Evolutionary conservation across 2,113 vertebrate species (phyloP).

Genomic region (Gracilinanus agilis): DNA sequence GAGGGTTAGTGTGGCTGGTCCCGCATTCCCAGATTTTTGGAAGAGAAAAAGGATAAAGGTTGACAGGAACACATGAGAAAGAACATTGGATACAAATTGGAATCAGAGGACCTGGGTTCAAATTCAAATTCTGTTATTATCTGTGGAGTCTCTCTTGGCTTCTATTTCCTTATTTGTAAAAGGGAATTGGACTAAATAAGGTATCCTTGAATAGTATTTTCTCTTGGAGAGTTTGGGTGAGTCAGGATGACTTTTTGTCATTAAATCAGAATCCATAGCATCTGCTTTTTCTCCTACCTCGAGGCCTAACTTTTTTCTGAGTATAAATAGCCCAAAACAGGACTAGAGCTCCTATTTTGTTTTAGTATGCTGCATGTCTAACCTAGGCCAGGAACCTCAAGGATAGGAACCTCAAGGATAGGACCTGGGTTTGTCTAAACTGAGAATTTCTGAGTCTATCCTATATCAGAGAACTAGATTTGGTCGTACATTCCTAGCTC

Average conservation of each 20-base stretch:
- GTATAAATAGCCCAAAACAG: neutral
- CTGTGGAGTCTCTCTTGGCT: neutral
- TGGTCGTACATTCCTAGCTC: neutral
- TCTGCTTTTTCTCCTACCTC: neutral
- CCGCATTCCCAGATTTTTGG: neutral
- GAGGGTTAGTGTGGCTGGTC: neutral
- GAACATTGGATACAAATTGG: neutral
- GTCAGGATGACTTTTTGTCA: neutral
- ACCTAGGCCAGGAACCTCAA: neutral
- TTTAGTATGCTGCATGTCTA: neutral
- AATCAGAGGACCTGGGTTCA: neutral
- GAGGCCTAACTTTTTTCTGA: neutral
- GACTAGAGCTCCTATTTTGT: neutral
- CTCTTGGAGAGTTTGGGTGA: neutral
- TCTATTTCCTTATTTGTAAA: neutral
- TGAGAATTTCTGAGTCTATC: neutral
- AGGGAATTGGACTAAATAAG: neutral
- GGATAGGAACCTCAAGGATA: neutral
- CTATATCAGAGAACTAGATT: neutral
- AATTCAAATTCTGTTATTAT: neutral
- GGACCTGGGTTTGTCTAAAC: neutral
- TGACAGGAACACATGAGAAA: neutral
- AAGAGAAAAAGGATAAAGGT: neutral
- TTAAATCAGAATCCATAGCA: neutral
- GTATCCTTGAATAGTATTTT: neutral